Base-by-base conservation (phyloP, 2,113 vertebrate species). In the Aythya baeri region DNA sequence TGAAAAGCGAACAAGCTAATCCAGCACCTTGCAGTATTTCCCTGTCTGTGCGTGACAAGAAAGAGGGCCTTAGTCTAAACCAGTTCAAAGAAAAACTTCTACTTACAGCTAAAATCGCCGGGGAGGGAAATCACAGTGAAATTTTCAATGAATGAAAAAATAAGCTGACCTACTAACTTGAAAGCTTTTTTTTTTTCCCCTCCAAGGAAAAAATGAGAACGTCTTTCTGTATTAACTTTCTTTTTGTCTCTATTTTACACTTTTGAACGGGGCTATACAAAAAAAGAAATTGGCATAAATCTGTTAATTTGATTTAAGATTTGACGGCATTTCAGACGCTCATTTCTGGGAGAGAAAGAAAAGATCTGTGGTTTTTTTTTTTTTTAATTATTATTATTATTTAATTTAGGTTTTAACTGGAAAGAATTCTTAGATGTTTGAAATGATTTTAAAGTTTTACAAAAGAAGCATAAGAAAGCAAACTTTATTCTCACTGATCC, bases 11-110 rank as follows among this genome's bases (percentile, higher is more conserved):
- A 97, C 94, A 94, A 97, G 91, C 89, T 98, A 98, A 97, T 97
- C 96, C 95, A 91, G 85, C 92, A 93, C 94, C 96, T 91, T 94
- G 89, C 95, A 94, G 94, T 92, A 96, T 97, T 97, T 96, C 94
- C 96, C 91, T 95, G 96, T 97, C 97, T 97, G 95, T 97, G 96
- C 96, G 96, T 98, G 97, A 98, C 95, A 96, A 96, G 97, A 92
- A 97, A 97, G 96, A 97, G 82, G 79, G 95, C 87, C 92, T 97
- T 94, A 96, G 93, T 66, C 95, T 97, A 97, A 97, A 97, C 41
- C 90, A 95, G 95, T 96, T 96, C 96, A 96, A 95, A 95, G 95
- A 46, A 86, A 96, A 95, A 93, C 72, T 94, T 94, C 85, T 97
- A 94, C 83, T 97, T 92, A 96, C 73, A 91, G 93, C 93, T 93